Evolutionary conservation across 1,140 invertebrate genomes (phyloP), one percentile per base, ranked within the genome.

Genomic region (Protaetia brevitarsis): DNA sequence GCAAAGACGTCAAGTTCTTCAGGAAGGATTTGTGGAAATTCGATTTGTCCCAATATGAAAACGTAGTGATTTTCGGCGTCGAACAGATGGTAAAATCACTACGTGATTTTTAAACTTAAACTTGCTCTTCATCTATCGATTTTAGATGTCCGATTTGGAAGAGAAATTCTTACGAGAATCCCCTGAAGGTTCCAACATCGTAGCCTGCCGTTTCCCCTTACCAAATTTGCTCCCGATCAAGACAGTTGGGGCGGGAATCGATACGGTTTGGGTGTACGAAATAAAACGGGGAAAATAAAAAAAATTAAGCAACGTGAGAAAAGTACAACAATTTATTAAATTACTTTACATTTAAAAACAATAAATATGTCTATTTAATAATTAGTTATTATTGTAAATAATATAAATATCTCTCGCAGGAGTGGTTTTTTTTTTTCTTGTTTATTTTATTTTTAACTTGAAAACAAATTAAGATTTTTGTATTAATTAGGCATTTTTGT

Each of bases 11-110:
- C 1, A 80, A 79, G 26, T 97, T 96, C 78, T 86, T 85, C 67
- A 82, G 86, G 51, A 79, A 80, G 68, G 88, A 97, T 82, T 82
- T 97, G 36, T 96, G 92, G 91, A 93, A 89, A 77, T 90, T 89
- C 72, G 78, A 88, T 73, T 76, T 96, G 10, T 80, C 79, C 3
- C 81, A 84, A 0, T 96, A 94, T 77, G 80, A 93, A 65, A 94
- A 94, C 79, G 84, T 96, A 56, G 88, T 96, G 3, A 90, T 96
- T 73, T 97, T 97, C 85, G 95, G 94, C 21, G 94, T 96, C 1
- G 89, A 95, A 77, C 86, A 93, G 81, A 95, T 97, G 94, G 89
- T 91, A 81, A 77, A 74, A 41, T 31, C 57, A 70, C 37, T 36
- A 64, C 11, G 8, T 30, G 3, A 63, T 59, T 67, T 65, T 63